Conservation (phyloP, 2,797 vertebrate genomes). For the Carcharodon carcharias region DNA sequence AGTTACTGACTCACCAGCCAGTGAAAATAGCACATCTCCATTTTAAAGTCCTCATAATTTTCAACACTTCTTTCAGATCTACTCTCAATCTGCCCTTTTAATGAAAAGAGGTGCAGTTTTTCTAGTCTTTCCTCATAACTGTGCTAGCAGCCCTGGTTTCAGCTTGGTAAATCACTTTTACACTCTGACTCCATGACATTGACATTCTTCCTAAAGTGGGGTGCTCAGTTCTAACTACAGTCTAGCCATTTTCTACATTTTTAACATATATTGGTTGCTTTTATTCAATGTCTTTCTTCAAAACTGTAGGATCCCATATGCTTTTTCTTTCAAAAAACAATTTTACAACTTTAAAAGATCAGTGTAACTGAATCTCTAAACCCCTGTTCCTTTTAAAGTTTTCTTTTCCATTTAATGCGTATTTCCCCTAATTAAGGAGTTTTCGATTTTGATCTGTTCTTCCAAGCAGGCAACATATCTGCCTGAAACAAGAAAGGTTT, state of each 20-base stretch:
- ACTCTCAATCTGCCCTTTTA: not conserved
- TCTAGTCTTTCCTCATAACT: not conserved
- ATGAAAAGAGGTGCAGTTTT: not conserved
- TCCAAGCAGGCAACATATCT: not conserved
- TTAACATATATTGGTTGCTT: not conserved
- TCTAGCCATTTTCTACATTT: not conserved
- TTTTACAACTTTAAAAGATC: not conserved
- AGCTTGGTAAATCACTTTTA: not conserved
- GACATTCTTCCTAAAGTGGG: not conserved
- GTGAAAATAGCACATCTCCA: not conserved
- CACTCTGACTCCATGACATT: not conserved
- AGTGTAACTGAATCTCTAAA: not conserved
- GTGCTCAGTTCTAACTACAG: not conserved
- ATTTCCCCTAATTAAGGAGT: not conserved
- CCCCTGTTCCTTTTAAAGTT: not conserved
- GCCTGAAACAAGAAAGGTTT: not conserved
- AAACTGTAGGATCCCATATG: not conserved
- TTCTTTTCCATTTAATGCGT: not conserved
- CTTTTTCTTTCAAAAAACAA: not conserved
- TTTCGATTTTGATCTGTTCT: not conserved
- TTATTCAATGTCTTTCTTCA: not conserved
- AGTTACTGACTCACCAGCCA: not conserved
- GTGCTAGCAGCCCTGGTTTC: not conserved
- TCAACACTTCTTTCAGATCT: not conserved
- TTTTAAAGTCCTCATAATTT: not conserved